Conservation (phyloP, 1,140 invertebrate species). For the Neocloeon triangulifer region DNA sequence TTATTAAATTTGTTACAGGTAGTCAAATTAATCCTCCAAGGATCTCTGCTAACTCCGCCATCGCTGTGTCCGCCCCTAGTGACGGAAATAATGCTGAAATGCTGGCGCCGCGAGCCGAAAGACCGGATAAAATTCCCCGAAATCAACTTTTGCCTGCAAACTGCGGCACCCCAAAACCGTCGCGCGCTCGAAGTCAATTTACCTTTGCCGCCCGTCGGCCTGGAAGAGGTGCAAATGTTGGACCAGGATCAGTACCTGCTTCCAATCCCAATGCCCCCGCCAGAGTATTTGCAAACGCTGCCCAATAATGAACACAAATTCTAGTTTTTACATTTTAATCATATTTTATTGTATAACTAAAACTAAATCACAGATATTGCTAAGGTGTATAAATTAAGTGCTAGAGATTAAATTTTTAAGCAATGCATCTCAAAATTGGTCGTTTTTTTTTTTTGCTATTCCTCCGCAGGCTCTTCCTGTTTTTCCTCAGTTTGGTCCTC, state of each 20-base stretch:
- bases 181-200: not conserved
- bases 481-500: not conserved
- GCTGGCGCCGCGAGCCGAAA: conserved; percentile 64
- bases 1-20: conserved; percentile 34
- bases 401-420: no score
- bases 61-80: conserved; percentile 56
- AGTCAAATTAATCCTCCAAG: conserved; percentile 59
- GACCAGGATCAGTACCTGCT: no score
- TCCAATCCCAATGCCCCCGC: no score
- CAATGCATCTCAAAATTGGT: no score
- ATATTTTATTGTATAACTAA: no score
- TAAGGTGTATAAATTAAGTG: no score
- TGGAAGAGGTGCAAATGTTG: not conserved
- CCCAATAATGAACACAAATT: no score
- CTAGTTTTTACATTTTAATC: no score
- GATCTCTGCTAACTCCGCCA: conserved; percentile 60
- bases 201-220: not conserved
- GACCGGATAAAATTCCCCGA: conserved; percentile 51
- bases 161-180: conserved; percentile 13
- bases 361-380: no score
- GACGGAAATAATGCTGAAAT: conserved; percentile 58
- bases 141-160: conserved; percentile 40
- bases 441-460: no score
- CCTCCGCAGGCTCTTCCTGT: no score
- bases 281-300: no score